A percentile compares a stretch with the other conserved stretches of the same genome.
Evolutionary conservation across 2,888 invertebrate genomes (phyloP).

Genomic region (Alsophila aescularia): DNA sequence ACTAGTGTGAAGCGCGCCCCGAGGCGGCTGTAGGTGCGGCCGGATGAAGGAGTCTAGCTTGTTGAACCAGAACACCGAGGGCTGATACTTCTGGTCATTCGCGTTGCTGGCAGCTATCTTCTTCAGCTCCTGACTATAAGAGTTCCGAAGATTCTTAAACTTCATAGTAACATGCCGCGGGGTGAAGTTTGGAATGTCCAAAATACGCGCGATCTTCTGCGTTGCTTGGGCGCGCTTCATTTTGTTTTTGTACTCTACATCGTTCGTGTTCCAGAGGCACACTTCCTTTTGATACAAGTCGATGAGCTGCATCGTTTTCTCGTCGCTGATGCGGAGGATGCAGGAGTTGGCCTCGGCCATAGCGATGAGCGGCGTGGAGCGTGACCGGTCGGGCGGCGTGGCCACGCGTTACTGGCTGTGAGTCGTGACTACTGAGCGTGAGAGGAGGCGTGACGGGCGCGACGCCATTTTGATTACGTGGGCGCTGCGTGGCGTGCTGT

Average conservation of each 20-base stretch:
- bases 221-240: constrained; percentile 43
- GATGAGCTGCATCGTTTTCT: constrained; percentile 52
- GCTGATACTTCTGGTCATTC: constrained; percentile 42
- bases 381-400: constrained; percentile 10
- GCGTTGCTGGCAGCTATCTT: constrained; percentile 46
- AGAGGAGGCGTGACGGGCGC: not conserved
- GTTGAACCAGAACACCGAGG: constrained; percentile 55
- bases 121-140: constrained; percentile 64
- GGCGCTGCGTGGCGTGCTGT: not conserved
- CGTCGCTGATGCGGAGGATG: constrained; percentile 49
- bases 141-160: constrained; percentile 64
- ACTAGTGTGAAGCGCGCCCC: not conserved
- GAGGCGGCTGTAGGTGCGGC: constrained; percentile 47
- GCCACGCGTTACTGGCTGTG: constrained; percentile 11
- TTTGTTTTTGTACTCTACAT: constrained; percentile 49
- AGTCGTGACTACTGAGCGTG: not conserved
- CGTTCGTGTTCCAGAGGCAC: constrained; percentile 56
- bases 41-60: constrained; percentile 60
- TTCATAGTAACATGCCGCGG: constrained; percentile 59
- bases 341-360: constrained; percentile 13
- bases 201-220: constrained; percentile 49
- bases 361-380: not conserved
- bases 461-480: constrained; percentile 8
- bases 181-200: constrained; percentile 56
- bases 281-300: constrained; percentile 53